These are phyloP conservation scores for Mormyrops boulengeri DNA, from an alignment of 2,797 vertebrate species.

Conservation along the genomic window DNA sequence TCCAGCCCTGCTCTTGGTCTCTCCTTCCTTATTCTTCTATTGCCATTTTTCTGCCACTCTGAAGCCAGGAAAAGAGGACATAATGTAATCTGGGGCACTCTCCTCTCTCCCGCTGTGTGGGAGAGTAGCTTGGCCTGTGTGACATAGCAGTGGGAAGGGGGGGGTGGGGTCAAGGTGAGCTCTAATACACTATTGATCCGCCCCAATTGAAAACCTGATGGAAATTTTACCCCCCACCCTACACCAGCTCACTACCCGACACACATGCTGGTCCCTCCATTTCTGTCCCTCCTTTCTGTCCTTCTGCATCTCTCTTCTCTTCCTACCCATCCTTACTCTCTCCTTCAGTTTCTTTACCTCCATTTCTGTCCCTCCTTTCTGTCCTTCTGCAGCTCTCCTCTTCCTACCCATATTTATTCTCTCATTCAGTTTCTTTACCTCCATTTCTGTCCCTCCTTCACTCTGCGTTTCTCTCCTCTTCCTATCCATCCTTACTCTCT, in stretches of 20 bases:
- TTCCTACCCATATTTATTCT: slow-evolving; percentile 40
- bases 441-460: slow-evolving; percentile 31
- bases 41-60: slow-evolving; percentile 78
- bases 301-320: slow-evolving; percentile 24
- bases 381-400: slow-evolving; percentile 18
- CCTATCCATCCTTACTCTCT: slow-evolving; percentile 35
- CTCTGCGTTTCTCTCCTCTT: slow-evolving; percentile 28
- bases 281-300: slow-evolving; percentile 37
- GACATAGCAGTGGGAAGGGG: slow-evolving; percentile 55
- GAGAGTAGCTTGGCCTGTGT: slow-evolving; percentile 71
- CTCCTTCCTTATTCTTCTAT: slow-evolving; percentile 36
- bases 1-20: neutral
- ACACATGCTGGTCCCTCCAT: slow-evolving; percentile 28
- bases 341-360: slow-evolving; percentile 31
- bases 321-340: slow-evolving; percentile 38
- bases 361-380: slow-evolving; percentile 33
- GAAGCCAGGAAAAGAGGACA: slow-evolving; percentile 61
- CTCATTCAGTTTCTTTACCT: slow-evolving; percentile 32
- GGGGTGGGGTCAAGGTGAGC: slow-evolving; percentile 76
- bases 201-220: slow-evolving; percentile 82
- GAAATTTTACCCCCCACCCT: slow-evolving; percentile 69
- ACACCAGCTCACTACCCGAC: slow-evolving; percentile 30
- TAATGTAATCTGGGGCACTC: slow-evolving; percentile 71
- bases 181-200: slow-evolving; percentile 82
- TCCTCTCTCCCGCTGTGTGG: slow-evolving; percentile 65